A percentile compares a stretch with the other conserved stretches of the same genome.
Conservation (phyloP, 2,888 invertebrate species). For the Aphodius sticticus region DNA sequence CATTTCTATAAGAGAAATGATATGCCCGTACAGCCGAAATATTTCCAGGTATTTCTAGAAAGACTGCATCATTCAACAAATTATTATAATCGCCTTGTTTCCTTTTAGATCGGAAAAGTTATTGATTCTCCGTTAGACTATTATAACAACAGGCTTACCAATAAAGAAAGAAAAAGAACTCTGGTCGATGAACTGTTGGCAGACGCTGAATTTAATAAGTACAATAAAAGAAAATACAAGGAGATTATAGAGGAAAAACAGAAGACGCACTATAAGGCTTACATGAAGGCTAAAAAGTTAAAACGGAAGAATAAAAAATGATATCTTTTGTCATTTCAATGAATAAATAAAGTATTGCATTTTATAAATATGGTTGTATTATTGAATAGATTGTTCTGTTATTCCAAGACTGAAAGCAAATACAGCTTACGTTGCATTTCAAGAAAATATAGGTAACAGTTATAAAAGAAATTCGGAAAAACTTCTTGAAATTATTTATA, state of each 20-base stretch:
- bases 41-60: conserved; percentile 77
- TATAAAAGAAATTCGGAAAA: too few relatives aligned
- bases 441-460: too few relatives aligned
- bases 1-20: conserved; percentile 95
- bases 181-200: conserved; percentile 93
- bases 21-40: conserved; percentile 86
- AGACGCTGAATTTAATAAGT: conserved; percentile 85
- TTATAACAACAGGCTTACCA: conserved; percentile 82
- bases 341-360: conserved; percentile 13
- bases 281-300: conserved; percentile 71
- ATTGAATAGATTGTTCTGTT: too few relatives aligned
- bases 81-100: conserved; percentile 36
- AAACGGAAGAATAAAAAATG: conserved; percentile 68
- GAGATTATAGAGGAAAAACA: conserved; percentile 78
- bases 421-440: too few relatives aligned
- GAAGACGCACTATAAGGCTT: conserved; percentile 74
- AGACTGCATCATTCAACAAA: neutral
- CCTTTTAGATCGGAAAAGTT: conserved; percentile 75
- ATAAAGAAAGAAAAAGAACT: conserved; percentile 86
- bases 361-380: conserved; percentile 7
- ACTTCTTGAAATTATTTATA: too few relatives aligned
- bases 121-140: conserved; percentile 89
- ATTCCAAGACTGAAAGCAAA: too few relatives aligned
- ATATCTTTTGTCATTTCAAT: conserved; percentile 17
- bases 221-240: conserved; percentile 81